Evolutionary conservation across 2,888 invertebrate genomes (phyloP).

Genomic region (Philopedon plagiatum): DNA sequence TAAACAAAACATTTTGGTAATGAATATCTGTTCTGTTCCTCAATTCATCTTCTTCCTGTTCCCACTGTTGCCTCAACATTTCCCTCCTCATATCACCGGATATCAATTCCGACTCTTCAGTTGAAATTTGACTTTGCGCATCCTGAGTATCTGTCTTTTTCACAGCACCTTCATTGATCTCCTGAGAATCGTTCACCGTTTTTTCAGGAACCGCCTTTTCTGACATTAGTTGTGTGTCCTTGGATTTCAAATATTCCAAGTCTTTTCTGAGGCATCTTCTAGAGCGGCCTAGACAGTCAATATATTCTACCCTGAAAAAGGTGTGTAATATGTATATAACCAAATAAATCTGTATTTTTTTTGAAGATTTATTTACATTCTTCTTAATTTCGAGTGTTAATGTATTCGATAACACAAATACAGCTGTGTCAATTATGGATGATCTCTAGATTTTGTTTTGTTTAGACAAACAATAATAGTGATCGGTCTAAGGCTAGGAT

Average conservation of each 20-base stretch:
- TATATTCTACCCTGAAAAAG: conserved; percentile 91
- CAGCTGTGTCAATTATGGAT: too few relatives aligned
- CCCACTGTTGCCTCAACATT: conserved; percentile 88
- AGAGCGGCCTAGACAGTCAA: conserved; percentile 90
- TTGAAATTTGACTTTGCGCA: conserved; percentile 29
- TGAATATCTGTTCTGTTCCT: conserved; percentile 83
- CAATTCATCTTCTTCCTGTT: conserved; percentile 83
- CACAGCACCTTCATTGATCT: conserved; percentile 33
- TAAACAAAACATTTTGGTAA: conserved; percentile 92
- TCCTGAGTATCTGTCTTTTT: conserved; percentile 37
- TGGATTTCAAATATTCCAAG: conserved; percentile 76
- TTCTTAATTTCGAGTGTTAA: too few relatives aligned
- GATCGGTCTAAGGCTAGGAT: too few relatives aligned
- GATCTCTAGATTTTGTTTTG: too few relatives aligned
- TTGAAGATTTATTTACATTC: too few relatives aligned
- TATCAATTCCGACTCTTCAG: conserved; percentile 67
- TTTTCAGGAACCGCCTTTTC: conserved; percentile 47
- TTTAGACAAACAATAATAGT: too few relatives aligned
- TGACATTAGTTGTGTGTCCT: conserved; percentile 72
- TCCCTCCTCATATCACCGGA: conserved; percentile 75
- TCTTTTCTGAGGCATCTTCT: conserved; percentile 87
- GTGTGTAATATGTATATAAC: too few relatives aligned
- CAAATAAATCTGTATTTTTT: too few relatives aligned
- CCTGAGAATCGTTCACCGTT: neutral
- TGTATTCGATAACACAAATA: too few relatives aligned